These are phyloP conservation scores for Corythaeola cristata DNA, from an alignment of 2,113 vertebrate genomes.

Conservation along the genomic window DNA sequence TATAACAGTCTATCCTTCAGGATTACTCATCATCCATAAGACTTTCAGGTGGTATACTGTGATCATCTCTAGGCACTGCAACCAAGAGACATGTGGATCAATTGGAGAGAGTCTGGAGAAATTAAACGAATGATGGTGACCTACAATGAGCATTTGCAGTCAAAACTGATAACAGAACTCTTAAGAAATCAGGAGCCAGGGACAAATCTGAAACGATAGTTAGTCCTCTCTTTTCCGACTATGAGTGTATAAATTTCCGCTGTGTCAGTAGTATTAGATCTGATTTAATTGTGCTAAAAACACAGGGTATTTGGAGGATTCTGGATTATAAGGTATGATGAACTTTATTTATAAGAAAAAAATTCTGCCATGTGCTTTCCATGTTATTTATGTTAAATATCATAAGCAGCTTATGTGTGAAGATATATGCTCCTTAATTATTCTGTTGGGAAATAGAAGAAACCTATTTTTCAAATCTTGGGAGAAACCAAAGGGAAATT, in stretches of 20 bases:
- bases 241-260: not conserved
- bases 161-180: not conserved
- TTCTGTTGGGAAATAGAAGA: not conserved
- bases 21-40: not conserved
- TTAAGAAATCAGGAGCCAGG: not conserved
- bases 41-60: not conserved
- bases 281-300: not conserved
- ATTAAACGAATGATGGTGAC: not conserved
- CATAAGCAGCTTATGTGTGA: not conserved
- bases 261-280: not conserved
- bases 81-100: not conserved
- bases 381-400: not conserved
- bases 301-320: not conserved
- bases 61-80: not conserved
- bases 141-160: not conserved
- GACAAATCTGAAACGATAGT: not conserved
- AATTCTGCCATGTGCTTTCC: not conserved
- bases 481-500: not conserved
- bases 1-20: not conserved
- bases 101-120: not conserved
- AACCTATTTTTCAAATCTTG: constrained; percentile 25
- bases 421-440: constrained; percentile 1
- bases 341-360: not conserved
- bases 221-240: not conserved
- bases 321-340: not conserved